These are phyloP conservation scores for Mesembrinibis cayennensis DNA, from an alignment of 2,113 vertebrate genomes.

Conservation along the genomic window DNA sequence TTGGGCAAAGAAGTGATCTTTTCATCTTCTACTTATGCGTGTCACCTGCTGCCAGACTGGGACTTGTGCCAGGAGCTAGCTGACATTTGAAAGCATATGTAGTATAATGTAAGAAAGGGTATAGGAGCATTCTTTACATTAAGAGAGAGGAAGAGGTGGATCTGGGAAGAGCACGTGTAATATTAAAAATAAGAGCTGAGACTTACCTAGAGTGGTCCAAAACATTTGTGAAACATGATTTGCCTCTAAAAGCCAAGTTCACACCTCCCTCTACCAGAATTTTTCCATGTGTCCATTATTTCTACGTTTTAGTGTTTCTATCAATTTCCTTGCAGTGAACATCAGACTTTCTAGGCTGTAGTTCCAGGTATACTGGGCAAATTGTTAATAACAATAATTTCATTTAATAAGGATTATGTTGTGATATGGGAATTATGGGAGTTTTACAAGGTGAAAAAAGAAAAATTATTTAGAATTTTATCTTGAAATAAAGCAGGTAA, in stretches of 20 bases:
- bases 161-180: background rate
- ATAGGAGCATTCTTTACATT: background rate
- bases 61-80: background rate
- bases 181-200: background rate
- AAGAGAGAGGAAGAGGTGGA: background rate
- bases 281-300: background rate
- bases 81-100: background rate
- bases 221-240: background rate
- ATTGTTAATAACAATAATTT: background rate
- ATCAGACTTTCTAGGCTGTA: background rate
- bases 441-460: background rate
- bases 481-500: background rate
- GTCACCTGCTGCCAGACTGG: background rate
- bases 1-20: background rate
- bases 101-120: background rate
- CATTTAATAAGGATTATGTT: background rate
- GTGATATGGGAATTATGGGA: background rate
- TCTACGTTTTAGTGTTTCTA: background rate
- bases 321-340: background rate
- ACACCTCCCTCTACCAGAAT: rapidly evolving
- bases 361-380: background rate
- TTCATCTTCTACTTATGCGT: background rate
- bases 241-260: background rate
- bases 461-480: background rate
- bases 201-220: background rate